Base-by-base conservation (phyloP, 2,113 vertebrate genomes). In the Xyliphius kryptos region DNA sequence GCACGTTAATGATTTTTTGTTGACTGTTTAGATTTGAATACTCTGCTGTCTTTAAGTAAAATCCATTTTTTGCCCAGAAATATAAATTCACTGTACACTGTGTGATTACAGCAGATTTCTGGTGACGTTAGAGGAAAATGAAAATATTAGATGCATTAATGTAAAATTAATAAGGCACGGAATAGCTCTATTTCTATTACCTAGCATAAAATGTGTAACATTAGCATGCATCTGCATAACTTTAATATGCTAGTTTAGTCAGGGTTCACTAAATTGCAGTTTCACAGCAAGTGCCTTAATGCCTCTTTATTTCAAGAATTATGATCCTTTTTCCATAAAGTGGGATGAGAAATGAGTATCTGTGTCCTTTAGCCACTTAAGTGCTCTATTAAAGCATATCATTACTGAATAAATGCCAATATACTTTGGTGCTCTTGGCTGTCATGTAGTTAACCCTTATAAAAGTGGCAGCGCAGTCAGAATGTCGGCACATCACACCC, bases 171-270 rank as follows among this genome's bases (percentile, higher is more conserved):
- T 50, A 36, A n/a, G 36, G 13, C 47, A 9, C 43, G 13, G 5
- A 40, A 51, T 20, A 46, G 53, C 49, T 56, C 48, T 50, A 40
- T 62, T 60, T 55, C 60, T 43, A 56, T 67, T 67, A 19, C 49
- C 20, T 49, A 59, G 43, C 63, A 50, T 64, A 44, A 54, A 63
- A 40, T 46, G 50, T 38, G 46, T 6, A 3, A 19, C 68, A 51
- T 67, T 64, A 66, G 58, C 67, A 74, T 62, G 63, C 32, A 60
- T 64, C 37, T 63, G 50, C 61, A 64, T 56, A 64, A 62, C 59
- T 54, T 41, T 51, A 44, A 59, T 67, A 67, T 59, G 32, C 5
- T 60, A 55, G 51, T 67, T 55, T 19, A 55, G 56, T 5, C 11
- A 15, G 52, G 47, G 57, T 22, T 52, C 32, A 44, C 10, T 37